Conservation (phyloP, 1,140 invertebrate genomes). For the Neodiprion virginianus region DNA sequence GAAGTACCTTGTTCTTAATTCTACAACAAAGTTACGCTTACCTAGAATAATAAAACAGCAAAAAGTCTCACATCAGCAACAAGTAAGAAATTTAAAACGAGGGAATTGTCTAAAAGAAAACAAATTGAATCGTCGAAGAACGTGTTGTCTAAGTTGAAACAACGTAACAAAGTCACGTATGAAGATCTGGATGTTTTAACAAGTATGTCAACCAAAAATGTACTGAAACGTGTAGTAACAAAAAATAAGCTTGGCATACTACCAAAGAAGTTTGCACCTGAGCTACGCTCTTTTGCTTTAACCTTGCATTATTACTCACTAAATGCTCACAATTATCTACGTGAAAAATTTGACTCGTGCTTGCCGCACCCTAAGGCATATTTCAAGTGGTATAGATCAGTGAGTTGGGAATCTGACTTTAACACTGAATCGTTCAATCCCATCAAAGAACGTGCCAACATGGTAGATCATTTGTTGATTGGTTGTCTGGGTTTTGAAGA, state of each 20-base stretch:
- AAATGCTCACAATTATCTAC: constrained; percentile 27
- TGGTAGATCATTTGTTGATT: constrained; percentile 26
- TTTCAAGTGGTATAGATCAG: constrained; percentile 37
- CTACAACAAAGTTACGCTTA: neutral
- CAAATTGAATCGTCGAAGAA: neutral
- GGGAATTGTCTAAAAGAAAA: neutral
- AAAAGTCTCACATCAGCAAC: neutral
- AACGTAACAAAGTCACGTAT: neutral
- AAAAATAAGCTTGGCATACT: neutral
- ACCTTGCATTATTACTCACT: constrained; percentile 40
- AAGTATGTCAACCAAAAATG: neutral
- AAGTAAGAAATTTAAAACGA: neutral
- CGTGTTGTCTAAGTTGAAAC: neutral
- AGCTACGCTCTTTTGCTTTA: constrained; percentile 37
- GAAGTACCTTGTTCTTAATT: neutral
- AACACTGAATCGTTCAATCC: constrained; percentile 34
- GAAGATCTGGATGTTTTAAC: neutral
- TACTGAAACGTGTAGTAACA: neutral
- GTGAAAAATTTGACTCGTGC: constrained; percentile 30
- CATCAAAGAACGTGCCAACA: constrained; percentile 25
- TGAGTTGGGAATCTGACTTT: constrained; percentile 41
- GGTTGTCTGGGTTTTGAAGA: constrained; percentile 40
- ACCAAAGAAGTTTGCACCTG: constrained; percentile 11
- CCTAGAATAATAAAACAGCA: neutral
- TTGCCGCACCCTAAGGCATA: constrained; percentile 38